These are phyloP conservation scores for Drosophila teissieri DNA, from an alignment of 1,140 invertebrate species.

Conservation along the genomic window DNA sequence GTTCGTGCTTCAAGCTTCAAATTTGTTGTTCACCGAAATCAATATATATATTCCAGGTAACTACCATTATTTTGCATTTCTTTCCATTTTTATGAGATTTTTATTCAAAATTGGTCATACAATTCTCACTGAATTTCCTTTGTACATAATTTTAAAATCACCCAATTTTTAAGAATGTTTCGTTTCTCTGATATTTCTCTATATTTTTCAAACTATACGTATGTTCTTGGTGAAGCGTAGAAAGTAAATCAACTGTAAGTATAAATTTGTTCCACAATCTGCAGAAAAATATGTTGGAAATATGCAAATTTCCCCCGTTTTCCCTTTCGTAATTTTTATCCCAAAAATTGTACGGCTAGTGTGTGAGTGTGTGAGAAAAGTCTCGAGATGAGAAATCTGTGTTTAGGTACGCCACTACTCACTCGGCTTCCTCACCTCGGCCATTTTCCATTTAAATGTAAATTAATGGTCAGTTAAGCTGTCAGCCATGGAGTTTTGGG, in stretches of 20 bases:
- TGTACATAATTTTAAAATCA: not conserved
- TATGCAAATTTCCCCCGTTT: slow-evolving; percentile 61
- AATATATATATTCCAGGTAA: no score
- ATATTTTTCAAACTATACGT: not conserved
- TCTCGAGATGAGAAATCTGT: slow-evolving; percentile 39
- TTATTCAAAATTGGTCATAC: no score
- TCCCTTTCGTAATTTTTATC: slow-evolving; percentile 19
- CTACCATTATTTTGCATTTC: no score
- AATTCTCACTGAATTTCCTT: no score
- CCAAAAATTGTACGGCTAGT: slow-evolving; percentile 21
- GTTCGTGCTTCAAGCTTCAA: not conserved
- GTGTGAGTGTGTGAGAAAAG: slow-evolving; percentile 46
- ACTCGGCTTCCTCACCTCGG: slow-evolving; percentile 27
- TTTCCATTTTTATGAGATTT: no score
- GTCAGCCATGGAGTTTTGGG: slow-evolving; percentile 58
- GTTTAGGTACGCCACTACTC: slow-evolving; percentile 27
- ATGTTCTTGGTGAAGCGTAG: slow-evolving; percentile 11
- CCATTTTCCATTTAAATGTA: slow-evolving; percentile 73
- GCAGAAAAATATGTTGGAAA: slow-evolving; percentile 70
- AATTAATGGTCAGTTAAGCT: slow-evolving; percentile 82
- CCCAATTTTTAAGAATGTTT: not conserved
- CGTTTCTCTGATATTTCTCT: not conserved
- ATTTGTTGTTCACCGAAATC: no score
- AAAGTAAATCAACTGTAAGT: slow-evolving; percentile 76
- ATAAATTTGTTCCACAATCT: slow-evolving; percentile 70